Conservation (phyloP, 2,113 vertebrate species). For the Saguinus midas region DNA sequence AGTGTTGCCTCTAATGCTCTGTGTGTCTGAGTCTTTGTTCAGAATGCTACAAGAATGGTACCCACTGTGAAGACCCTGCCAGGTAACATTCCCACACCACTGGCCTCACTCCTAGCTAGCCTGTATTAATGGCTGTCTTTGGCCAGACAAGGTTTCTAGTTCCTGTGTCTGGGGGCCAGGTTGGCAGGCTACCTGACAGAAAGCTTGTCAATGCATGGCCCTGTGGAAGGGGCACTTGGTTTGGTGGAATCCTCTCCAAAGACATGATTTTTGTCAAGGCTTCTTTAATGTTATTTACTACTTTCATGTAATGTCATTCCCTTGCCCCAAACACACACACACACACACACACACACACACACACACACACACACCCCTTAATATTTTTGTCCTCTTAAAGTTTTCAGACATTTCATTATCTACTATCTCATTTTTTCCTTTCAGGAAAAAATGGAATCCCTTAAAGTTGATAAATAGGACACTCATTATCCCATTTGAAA, state of each 20-base stretch:
- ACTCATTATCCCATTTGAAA: neutral
- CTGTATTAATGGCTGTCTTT: neutral
- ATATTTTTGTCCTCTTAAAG: neutral
- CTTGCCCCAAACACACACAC: neutral
- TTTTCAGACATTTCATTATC: neutral
- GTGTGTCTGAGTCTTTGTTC: neutral
- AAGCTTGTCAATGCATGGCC: neutral
- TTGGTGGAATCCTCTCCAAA: neutral
- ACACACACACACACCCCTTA: neutral
- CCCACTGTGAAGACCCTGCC: neutral
- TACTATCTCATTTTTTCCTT: neutral
- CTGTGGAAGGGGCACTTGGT: neutral
- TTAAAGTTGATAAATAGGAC: neutral
- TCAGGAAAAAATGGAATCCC: neutral
- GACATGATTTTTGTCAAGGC: neutral
- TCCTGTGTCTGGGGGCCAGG: neutral
- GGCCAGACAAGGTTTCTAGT: neutral
- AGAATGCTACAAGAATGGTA: neutral
- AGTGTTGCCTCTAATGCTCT: neutral
- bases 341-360: neutral
- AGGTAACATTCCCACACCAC: neutral
- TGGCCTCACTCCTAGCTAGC: neutral
- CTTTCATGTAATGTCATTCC: neutral
- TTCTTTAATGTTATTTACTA: neutral
- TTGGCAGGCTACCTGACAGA: neutral